phyloP scores from a whole-genome alignment of 2,113 vertebrate genomes.

The Corythornis cristatus region DNA sequence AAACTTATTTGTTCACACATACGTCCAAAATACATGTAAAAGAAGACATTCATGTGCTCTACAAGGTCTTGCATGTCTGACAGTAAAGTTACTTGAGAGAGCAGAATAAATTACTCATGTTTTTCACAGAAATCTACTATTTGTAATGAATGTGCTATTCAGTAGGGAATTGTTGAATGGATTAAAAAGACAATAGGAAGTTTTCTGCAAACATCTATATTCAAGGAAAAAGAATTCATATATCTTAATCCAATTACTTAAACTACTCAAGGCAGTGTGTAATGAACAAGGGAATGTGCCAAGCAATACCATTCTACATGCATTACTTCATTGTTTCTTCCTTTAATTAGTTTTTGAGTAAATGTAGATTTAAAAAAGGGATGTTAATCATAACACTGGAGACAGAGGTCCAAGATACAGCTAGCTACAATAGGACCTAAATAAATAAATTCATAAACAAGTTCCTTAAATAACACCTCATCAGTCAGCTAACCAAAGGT shows the following conservation, averaged over 20 bases:
- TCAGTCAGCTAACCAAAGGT: not conserved
- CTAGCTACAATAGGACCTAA: not conserved
- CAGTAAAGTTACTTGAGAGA: not conserved
- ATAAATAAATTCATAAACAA: not conserved
- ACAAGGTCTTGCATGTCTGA: not conserved
- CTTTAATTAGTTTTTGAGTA: not conserved
- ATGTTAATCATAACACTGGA: not conserved
- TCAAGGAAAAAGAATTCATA: constrained; percentile 1
- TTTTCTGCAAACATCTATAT: not conserved
- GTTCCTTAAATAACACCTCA: not conserved
- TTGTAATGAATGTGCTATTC: not conserved
- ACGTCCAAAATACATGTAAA: not conserved
- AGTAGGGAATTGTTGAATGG: not conserved
- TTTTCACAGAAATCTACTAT: not conserved
- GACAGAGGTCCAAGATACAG: not conserved
- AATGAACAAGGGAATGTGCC: not conserved
- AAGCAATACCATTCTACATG: not conserved
- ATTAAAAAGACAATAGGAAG: not conserved
- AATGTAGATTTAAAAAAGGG: not conserved
- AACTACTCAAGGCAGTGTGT: not conserved
- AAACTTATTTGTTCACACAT: not conserved
- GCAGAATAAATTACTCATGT: not conserved
- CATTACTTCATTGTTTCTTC: not conserved
- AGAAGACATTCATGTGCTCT: not conserved
- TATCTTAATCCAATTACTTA: not conserved